Percentiles rank a stretch among this genome's conserved stretches.
Conservation (phyloP, 1,140 invertebrate genomes). For the Macrobrachium nipponense region DNA sequence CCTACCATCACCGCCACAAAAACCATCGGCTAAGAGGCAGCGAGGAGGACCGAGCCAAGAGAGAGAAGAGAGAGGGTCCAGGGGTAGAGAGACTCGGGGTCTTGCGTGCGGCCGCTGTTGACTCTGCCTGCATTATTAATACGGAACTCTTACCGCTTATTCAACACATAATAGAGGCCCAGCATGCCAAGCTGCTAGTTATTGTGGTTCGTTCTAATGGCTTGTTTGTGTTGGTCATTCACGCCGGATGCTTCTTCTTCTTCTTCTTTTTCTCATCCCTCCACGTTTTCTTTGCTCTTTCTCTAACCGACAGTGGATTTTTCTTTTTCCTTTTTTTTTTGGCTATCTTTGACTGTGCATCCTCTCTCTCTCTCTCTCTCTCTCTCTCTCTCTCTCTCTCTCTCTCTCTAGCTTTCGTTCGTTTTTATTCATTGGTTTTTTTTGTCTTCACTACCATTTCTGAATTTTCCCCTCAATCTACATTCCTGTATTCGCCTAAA, state of each 20-base stretch:
- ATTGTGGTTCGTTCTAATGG: background rate
- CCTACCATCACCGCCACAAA: slow-evolving; percentile 11
- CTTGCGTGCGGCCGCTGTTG: background rate
- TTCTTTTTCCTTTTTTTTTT: background rate
- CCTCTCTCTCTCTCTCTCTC: background rate
- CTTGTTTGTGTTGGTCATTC: slow-evolving; percentile 43
- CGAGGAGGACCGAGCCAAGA: background rate
- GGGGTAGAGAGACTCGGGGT: too few species aligned
- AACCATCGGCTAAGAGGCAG: slow-evolving; percentile 20
- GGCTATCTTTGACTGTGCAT: background rate
- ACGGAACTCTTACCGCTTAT: slow-evolving; percentile 22
- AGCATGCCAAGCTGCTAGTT: background rate
- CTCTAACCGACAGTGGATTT: background rate
- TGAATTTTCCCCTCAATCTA: background rate
- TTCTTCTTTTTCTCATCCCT: background rate
- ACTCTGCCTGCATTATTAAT: slow-evolving; percentile 40
- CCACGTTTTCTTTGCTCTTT: background rate
- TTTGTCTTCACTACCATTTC: background rate
- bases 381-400: too few species aligned
- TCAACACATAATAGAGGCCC: slow-evolving; percentile 37
- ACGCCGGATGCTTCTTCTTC: background rate
- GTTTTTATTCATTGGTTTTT: background rate
- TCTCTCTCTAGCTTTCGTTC: too few species aligned
- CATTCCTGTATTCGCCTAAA: background rate
- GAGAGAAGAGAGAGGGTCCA: background rate